Evolutionary conservation across 2,113 vertebrate species (phyloP).

Genomic region (Pipa parva): DNA sequence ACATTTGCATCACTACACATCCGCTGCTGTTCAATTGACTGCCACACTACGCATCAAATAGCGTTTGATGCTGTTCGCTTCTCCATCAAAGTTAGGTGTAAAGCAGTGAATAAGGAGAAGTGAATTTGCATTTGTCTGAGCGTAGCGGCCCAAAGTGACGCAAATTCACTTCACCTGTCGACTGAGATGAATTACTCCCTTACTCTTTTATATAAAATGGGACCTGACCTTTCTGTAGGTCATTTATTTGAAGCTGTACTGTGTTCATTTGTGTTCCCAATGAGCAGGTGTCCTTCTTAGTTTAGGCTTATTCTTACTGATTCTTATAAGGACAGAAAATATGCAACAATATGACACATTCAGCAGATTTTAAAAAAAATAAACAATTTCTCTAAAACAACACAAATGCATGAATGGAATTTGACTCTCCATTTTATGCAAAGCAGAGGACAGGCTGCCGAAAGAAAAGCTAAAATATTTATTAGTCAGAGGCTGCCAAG

Average conservation of each 20-base stretch:
- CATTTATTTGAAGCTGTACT: neutral
- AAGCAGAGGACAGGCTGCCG: conserved; percentile 16
- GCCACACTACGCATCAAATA: too few relatives aligned
- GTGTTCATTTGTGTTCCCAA: conserved; percentile 2
- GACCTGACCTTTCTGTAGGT: neutral
- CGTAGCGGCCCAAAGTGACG: too few relatives aligned
- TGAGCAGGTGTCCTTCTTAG: conserved; percentile 12
- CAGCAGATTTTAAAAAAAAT: conserved; percentile 15
- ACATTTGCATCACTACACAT: too few relatives aligned
- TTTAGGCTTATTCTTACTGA: neutral
- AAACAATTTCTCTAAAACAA: conserved; percentile 12
- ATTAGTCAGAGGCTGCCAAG: conserved; percentile 32
- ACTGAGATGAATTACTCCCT: too few relatives aligned
- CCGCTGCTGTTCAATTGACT: too few relatives aligned
- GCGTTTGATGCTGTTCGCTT: too few relatives aligned
- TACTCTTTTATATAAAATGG: too few relatives aligned
- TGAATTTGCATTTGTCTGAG: too few relatives aligned
- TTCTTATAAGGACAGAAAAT: conserved; percentile 17
- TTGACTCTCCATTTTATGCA: conserved; percentile 6
- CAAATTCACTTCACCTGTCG: too few relatives aligned
- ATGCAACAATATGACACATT: conserved; percentile 24
- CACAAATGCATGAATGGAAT: conserved; percentile 1
- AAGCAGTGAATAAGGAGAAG: too few relatives aligned
- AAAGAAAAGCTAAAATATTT: conserved; percentile 40
- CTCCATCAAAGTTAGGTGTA: too few relatives aligned